A percentile compares a stretch with the other conserved stretches of the same genome.
phyloP scores from a whole-genome alignment of 2,797 vertebrate species.

The Adelosebastes latens region DNA sequence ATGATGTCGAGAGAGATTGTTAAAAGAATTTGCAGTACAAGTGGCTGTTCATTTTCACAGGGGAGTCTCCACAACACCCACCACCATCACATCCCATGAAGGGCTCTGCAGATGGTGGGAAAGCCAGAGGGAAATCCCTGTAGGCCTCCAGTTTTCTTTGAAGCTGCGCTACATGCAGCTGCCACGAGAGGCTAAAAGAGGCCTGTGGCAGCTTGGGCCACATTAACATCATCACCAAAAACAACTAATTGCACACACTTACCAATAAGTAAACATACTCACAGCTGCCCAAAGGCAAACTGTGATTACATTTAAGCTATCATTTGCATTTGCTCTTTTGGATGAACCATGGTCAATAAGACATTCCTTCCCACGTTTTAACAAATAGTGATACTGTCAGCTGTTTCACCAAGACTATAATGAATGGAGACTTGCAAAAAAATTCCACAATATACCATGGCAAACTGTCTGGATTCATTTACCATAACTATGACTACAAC shows the following conservation, averaged over 20 bases:
- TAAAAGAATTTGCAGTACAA: slow-evolving; percentile 4
- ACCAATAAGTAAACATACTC: slow-evolving; percentile 20
- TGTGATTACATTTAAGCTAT: slow-evolving; percentile 19
- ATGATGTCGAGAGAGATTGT: neutral
- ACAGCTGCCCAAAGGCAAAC: slow-evolving; percentile 14
- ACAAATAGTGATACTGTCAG: neutral
- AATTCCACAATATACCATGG: neutral
- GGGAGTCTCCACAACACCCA: slow-evolving; percentile 58
- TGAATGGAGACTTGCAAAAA: neutral
- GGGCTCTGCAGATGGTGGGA: slow-evolving; percentile 76
- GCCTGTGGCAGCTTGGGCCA: slow-evolving; percentile 37
- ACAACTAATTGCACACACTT: slow-evolving; percentile 43
- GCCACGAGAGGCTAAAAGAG: slow-evolving; percentile 50
- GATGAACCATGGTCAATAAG: neutral
- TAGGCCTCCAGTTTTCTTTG: slow-evolving; percentile 65
- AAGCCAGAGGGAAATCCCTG: slow-evolving; percentile 76
- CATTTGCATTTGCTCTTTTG: neutral
- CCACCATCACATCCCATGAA: slow-evolving; percentile 58
- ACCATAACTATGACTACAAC: slow-evolving; percentile 11
- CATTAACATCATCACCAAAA: slow-evolving; percentile 52
- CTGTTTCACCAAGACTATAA: neutral
- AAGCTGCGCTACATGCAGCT: slow-evolving; percentile 62
- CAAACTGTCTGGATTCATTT: neutral
- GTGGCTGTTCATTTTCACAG: slow-evolving; percentile 26
- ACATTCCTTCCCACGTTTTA: slow-evolving; percentile 42